Conservation (phyloP, 2,113 vertebrate genomes). For the Pterocles orientalis region DNA sequence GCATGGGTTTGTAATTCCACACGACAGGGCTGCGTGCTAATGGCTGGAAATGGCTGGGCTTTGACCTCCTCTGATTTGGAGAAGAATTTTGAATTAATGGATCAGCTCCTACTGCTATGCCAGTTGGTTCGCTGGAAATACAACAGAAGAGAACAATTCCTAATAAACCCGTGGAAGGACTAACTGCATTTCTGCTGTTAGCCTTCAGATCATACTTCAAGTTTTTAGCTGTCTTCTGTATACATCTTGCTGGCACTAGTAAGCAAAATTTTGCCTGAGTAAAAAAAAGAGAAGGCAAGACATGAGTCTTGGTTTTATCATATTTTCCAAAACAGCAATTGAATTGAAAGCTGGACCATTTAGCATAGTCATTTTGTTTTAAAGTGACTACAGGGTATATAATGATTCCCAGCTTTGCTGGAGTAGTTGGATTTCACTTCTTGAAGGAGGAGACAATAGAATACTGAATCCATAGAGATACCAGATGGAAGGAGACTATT, state of each 20-base stretch:
- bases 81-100: not conserved
- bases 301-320: not conserved
- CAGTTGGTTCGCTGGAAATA: not conserved
- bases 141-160: not conserved
- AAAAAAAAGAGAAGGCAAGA: not conserved
- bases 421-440: not conserved
- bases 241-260: not conserved
- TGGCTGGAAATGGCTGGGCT: not conserved
- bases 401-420: not conserved
- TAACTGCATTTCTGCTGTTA: not conserved
- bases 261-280: not conserved
- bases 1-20: not conserved
- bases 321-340: not conserved
- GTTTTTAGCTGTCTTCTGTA: not conserved
- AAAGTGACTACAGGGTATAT: not conserved
- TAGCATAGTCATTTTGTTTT: not conserved
- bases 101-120: not conserved
- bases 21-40: not conserved
- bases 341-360: not conserved
- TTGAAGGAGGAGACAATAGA: not conserved
- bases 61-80: not conserved
- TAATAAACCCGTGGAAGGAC: not conserved
- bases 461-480: not conserved
- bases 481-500: not conserved
- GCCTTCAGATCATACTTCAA: not conserved